These are phyloP conservation scores for Folsomia candida DNA, from an alignment of 2,888 invertebrate species.

Conservation along the genomic window DNA sequence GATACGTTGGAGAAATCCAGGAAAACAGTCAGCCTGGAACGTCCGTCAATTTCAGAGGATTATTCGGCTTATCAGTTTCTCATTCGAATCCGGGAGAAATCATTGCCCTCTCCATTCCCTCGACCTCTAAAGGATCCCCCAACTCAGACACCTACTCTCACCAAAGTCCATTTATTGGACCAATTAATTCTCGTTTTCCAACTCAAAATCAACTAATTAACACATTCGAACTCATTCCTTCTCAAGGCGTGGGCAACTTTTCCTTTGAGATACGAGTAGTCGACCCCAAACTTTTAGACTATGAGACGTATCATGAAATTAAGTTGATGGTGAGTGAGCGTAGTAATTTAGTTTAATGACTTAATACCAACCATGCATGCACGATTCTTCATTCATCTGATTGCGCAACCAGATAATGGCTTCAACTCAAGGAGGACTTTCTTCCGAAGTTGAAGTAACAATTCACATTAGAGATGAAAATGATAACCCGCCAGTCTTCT, in stretches of 20 bases:
- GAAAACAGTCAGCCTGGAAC: slow-evolving; percentile 50
- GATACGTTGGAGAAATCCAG: slow-evolving; percentile 49
- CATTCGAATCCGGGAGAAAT: slow-evolving; percentile 44
- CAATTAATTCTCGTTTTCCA: neutral
- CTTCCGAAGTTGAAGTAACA: slow-evolving; percentile 71
- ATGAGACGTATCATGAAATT: slow-evolving; percentile 65
- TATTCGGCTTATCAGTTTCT: slow-evolving; percentile 33
- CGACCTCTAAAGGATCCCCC: neutral
- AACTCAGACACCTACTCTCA: neutral
- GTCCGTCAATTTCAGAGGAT: slow-evolving; percentile 35
- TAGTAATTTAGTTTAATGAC: neutral
- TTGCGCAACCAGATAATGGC: slow-evolving; percentile 65
- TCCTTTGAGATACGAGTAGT: slow-evolving; percentile 80
- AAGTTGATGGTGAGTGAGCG: slow-evolving; percentile 20
- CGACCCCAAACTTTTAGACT: slow-evolving; percentile 78
- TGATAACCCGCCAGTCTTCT: slow-evolving; percentile 74
- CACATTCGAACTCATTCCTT: slow-evolving; percentile 79
- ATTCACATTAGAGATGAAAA: slow-evolving; percentile 81
- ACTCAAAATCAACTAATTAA: slow-evolving; percentile 4
- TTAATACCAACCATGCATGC: too few relatives aligned
- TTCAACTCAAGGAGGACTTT: slow-evolving; percentile 62
- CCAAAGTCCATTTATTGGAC: neutral
- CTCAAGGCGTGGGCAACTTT: slow-evolving; percentile 73
- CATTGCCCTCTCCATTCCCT: slow-evolving; percentile 35
- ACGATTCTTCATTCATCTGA: too few relatives aligned